Evolutionary conservation across 1,140 invertebrate species (phyloP).

Genomic region (Alviniconcha marisindica): DNA sequence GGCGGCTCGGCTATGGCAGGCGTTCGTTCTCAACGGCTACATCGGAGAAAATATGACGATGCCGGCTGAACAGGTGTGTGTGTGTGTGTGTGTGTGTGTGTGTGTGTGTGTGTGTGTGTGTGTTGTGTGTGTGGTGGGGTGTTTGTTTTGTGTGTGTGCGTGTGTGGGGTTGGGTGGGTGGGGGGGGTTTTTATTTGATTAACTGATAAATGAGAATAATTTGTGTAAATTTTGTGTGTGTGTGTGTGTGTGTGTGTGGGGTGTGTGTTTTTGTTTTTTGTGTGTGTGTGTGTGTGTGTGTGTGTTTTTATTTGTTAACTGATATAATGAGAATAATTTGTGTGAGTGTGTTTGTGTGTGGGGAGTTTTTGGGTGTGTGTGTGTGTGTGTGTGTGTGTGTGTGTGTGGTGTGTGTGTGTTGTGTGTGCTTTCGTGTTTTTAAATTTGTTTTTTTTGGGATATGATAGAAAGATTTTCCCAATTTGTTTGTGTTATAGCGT

Average conservation of each 20-base stretch:
- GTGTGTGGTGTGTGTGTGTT: no score
- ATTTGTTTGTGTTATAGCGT: neutral
- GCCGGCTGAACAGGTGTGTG: neutral
- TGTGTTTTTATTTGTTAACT: no score
- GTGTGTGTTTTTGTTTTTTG: neutral
- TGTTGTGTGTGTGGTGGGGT: no score
- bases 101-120: constrained; percentile 26
- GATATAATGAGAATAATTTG: no score
- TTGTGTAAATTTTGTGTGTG: no score
- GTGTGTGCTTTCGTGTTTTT: no score
- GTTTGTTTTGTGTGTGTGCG: no score
- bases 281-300: neutral
- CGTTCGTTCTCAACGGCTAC: constrained; percentile 48
- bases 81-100: neutral
- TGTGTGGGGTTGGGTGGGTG: neutral
- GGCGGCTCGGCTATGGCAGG: constrained; percentile 37
- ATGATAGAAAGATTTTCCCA: neutral
- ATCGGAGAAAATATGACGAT: neutral
- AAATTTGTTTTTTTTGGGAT: neutral
- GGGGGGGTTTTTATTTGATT: neutral
- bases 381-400: constrained; percentile 10
- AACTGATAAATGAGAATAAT: neutral
- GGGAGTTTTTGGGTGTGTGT: constrained; percentile 2
- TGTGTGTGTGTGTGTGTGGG: neutral
- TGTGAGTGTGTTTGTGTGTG: no score